These are phyloP conservation scores for Drosophila kokeensis DNA, from an alignment of 2,888 invertebrate genomes.

Conservation along the genomic window DNA sequence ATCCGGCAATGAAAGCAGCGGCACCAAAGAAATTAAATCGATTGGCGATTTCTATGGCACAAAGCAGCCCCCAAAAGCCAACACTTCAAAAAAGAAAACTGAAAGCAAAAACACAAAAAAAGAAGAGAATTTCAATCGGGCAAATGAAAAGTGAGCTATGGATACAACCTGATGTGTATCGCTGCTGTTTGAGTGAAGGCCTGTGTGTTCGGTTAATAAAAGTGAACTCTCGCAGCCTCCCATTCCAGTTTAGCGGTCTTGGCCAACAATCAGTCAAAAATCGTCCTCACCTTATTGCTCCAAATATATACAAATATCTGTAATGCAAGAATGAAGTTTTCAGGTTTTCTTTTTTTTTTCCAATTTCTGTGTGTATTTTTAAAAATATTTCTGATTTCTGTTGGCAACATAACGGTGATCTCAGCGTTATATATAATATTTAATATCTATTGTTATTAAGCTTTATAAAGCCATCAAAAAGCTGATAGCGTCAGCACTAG, in stretches of 20 bases:
- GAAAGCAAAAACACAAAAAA: not conserved
- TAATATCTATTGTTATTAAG: not conserved
- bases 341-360: not conserved
- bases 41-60: slow-evolving; percentile 71
- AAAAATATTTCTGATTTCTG: not conserved
- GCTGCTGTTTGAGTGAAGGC: slow-evolving; percentile 10
- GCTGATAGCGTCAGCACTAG: not conserved
- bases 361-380: not conserved
- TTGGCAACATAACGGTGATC: no score
- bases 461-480: not conserved
- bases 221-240: not conserved
- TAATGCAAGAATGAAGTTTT: not conserved
- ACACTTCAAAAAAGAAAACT: slow-evolving; percentile 33
- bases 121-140: slow-evolving; percentile 8
- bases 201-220: slow-evolving; percentile 19
- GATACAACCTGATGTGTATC: slow-evolving; percentile 36
- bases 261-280: not conserved
- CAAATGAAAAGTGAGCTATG: slow-evolving; percentile 51
- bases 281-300: not conserved
- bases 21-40: slow-evolving; percentile 61
- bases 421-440: not conserved
- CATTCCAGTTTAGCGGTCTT: slow-evolving; percentile 1
- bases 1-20: slow-evolving; percentile 49
- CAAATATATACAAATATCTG: not conserved
- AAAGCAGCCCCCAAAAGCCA: slow-evolving; percentile 45